Base-by-base conservation (phyloP, 2,113 vertebrate genomes). In the Tonatia bakeri region DNA sequence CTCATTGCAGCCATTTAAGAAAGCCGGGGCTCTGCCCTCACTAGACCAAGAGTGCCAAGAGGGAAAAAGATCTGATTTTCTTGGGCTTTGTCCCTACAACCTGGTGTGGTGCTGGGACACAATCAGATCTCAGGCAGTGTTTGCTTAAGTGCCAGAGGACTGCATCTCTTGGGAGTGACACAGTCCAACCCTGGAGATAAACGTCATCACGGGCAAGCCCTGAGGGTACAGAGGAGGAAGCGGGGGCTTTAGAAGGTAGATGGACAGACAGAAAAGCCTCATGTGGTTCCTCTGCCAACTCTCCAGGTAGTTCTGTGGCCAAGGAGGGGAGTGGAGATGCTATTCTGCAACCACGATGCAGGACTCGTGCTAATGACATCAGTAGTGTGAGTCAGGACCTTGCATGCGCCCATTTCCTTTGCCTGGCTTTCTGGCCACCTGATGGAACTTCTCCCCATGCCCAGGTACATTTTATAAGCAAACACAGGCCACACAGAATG, bases 311-410 rank as follows among this genome's bases (percentile, higher is more conserved):
- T 3, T 40, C 15, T 50, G 56, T 33, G 52, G 59, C 38, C 59
- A 1, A 26, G 0, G 0, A 73, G 73, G 56, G 67, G 52, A n/a
- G 22, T n/a, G 50, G 82, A 61, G 16, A 40, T 0, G 2, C 13
- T 17, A 4, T 3, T 7, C 31, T 33, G 22, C 12, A 19, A 38
- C 45, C 17, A 26, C 0, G 0, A 40, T 0, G 16, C 10, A 22
- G 54, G 85, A 40, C n/a, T 13, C 4, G 15, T 12, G 10, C n/a
- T 52, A 16, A 14, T 31, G 36, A 61, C 33, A 28, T 2, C 31
- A 20, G 7, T 0, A 1, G 22, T 11, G 13, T n/a, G 54, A 43
- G 22, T 7, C 16, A 5, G 64, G 52, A 0, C 24, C 45, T 6
- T 1, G 11, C 3, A 22, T 2, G 14, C 9, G 43, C 26, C 4